A percentile compares a stretch with the other conserved stretches of the same genome.
phyloP scores from a whole-genome alignment of 2,888 invertebrate genomes.

The Ommatoiulus sabulosus region DNA sequence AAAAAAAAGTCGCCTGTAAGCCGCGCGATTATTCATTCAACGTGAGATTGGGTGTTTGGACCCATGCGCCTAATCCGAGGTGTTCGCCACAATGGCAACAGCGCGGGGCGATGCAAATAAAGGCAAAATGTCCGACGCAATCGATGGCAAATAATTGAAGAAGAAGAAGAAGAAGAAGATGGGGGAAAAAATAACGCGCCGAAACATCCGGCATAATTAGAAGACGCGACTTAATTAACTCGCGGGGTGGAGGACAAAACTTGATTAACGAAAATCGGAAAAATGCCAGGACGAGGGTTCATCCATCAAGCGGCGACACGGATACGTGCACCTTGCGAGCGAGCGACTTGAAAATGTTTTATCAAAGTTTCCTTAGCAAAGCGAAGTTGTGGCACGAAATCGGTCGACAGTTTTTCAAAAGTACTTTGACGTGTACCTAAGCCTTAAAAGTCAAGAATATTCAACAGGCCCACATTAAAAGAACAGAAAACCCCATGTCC shows the following conservation, averaged over 20 bases:
- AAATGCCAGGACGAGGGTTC: neutral
- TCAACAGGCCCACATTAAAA: no score
- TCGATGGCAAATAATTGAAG: conserved; percentile 18
- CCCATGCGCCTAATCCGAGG: neutral
- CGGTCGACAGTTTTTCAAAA: no score
- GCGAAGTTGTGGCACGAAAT: no score
- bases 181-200: neutral
- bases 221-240: conserved; percentile 26
- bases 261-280: conserved; percentile 34
- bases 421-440: no score
- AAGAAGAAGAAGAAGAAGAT: no score
- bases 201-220: conserved; percentile 34
- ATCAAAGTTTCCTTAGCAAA: no score
- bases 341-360: no score
- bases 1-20: neutral
- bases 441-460: no score
- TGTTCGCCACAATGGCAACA: neutral
- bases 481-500: no score
- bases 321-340: neutral
- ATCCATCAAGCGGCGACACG: neutral
- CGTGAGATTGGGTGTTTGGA: conserved; percentile 5
- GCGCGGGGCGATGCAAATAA: conserved; percentile 23
- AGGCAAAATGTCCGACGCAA: neutral
- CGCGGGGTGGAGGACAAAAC: no score
- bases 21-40: conserved; percentile 20